phyloP scores from a whole-genome alignment of 1,140 invertebrate genomes.

The Neodiprion fabricii region DNA sequence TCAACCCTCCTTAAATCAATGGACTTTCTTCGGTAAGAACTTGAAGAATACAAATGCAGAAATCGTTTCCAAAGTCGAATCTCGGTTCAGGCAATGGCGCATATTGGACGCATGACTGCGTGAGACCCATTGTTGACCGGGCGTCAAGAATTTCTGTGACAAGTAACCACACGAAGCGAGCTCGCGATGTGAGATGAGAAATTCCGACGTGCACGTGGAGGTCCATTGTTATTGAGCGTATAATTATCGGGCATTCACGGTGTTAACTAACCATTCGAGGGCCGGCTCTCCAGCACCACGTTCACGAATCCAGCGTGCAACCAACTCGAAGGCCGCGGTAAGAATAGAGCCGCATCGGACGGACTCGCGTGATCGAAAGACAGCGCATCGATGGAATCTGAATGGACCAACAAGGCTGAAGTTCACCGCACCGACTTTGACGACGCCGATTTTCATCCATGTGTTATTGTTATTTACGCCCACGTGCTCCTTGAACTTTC shows the following conservation, averaged over 20 bases:
- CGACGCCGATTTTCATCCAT: too few species aligned
- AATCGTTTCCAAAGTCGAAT: too few species aligned
- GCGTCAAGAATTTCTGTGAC: neutral
- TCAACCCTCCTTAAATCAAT: too few species aligned
- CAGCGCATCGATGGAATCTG: neutral
- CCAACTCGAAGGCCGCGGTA: neutral
- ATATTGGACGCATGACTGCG: neutral
- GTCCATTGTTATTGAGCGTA: constrained; percentile 1
- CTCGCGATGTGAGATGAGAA: neutral
- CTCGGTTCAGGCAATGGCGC: neutral
- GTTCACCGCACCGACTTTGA: too few species aligned
- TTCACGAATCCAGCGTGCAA: too few species aligned
- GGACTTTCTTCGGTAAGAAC: too few species aligned
- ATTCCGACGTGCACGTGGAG: neutral
- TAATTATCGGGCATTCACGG: constrained; percentile 7
- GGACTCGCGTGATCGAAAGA: neutral
- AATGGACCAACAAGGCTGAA: too few species aligned
- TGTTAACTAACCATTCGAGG: constrained; percentile 5
- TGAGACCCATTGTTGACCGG: neutral
- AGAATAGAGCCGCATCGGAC: neutral
- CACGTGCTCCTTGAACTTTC: too few species aligned
- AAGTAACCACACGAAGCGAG: neutral
- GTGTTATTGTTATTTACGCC: too few species aligned
- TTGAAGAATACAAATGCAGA: too few species aligned
- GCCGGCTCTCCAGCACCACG: neutral